phyloP scores from a whole-genome alignment of 2,888 invertebrate genomes.

The Cryptocephalus moraei region DNA sequence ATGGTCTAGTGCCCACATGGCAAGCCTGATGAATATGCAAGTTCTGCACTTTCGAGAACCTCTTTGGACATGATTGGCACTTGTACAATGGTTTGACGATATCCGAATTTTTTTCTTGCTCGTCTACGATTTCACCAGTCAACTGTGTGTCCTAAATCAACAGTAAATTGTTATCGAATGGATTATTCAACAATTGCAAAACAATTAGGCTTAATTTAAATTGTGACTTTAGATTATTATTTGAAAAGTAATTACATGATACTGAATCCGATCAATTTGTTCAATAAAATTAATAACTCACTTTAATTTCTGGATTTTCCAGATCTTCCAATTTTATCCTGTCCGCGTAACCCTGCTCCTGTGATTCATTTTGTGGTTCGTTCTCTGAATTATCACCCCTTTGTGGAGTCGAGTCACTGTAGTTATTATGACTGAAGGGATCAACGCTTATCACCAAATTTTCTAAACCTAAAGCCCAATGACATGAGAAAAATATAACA shows the following conservation, averaged over 20 bases:
- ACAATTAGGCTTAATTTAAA: too few species aligned
- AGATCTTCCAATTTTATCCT: slow-evolving; percentile 7
- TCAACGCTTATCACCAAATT: slow-evolving; percentile 51
- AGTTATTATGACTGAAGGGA: slow-evolving; percentile 43
- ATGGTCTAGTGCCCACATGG: slow-evolving; percentile 37
- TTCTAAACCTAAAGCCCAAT: slow-evolving; percentile 28
- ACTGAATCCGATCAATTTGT: too few species aligned
- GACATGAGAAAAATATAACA: too few species aligned
- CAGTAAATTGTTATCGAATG: too few species aligned
- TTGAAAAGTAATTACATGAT: too few species aligned
- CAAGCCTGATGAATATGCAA: slow-evolving; percentile 21
- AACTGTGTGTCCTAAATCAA: background rate
- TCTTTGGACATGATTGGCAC: slow-evolving; percentile 17
- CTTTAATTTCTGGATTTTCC: slow-evolving; percentile 1
- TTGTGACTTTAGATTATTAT: too few species aligned
- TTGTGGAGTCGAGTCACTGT: slow-evolving; percentile 20
- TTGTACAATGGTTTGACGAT: slow-evolving; percentile 6
- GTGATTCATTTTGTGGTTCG: slow-evolving; percentile 11
- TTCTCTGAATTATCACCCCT: slow-evolving; percentile 17
- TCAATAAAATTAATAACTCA: too few species aligned
- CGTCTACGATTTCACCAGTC: background rate
- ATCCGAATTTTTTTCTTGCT: background rate
- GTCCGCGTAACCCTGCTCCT: background rate
- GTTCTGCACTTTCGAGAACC: slow-evolving; percentile 26
- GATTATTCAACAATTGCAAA: too few species aligned